A percentile compares a stretch with the other conserved stretches of the same genome.
These are phyloP conservation scores for Apotomis betuletana DNA, from an alignment of 2,888 invertebrate genomes.

Conservation along the genomic window DNA sequence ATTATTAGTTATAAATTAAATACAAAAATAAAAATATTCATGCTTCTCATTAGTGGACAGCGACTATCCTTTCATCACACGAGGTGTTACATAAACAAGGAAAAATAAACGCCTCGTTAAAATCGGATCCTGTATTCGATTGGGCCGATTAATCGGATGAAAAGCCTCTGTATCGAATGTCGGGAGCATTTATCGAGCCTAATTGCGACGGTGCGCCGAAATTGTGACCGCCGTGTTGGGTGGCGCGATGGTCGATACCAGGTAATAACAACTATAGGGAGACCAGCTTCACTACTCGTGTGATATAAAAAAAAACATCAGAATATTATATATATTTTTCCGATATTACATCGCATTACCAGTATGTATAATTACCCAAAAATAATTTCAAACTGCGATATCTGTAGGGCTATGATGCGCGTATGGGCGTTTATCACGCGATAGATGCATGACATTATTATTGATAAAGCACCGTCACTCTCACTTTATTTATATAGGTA, in stretches of 20 bases:
- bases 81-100: slow-evolving; percentile 71
- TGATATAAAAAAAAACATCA: background rate
- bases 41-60: background rate
- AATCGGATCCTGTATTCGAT: slow-evolving; percentile 71
- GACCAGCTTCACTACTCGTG: background rate
- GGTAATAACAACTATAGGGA: background rate
- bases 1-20: slow-evolving; percentile 36
- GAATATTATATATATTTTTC: background rate
- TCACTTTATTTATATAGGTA: no score
- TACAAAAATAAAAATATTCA: background rate
- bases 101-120: slow-evolving; percentile 70
- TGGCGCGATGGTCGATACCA: slow-evolving; percentile 69
- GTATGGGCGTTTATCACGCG: no score
- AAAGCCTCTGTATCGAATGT: slow-evolving; percentile 70
- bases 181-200: slow-evolving; percentile 77
- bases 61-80: slow-evolving; percentile 59
- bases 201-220: slow-evolving; percentile 77
- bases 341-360: no score
- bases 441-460: no score
- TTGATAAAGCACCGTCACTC: no score
- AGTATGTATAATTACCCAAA: no score
- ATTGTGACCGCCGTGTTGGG: slow-evolving; percentile 68
- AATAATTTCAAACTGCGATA: no score
- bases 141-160: slow-evolving; percentile 74
- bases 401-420: no score